A percentile compares a stretch with the other conserved stretches of the same genome.
Conservation (phyloP, 2,113 vertebrate genomes). For the Talpa occidentalis region DNA sequence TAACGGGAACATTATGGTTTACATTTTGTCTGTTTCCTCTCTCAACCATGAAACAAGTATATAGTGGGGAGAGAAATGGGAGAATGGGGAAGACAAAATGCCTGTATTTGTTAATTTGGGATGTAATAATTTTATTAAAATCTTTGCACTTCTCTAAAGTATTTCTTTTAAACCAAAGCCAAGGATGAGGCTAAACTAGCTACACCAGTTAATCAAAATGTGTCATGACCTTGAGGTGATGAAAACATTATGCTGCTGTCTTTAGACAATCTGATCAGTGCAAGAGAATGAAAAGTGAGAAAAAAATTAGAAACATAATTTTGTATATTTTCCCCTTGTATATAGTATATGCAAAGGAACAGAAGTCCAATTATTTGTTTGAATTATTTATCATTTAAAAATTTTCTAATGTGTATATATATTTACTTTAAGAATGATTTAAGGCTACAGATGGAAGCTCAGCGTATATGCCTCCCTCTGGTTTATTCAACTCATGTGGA, state of each 20-base stretch:
- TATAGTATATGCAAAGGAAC: background rate
- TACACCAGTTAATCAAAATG: slow-evolving; percentile 3
- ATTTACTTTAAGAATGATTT: slow-evolving; percentile 89
- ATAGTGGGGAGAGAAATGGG: background rate
- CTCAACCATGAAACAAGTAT: background rate
- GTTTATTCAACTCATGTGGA: slow-evolving; percentile 94
- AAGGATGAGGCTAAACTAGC: background rate
- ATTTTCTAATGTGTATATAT: background rate
- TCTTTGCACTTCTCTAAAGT: background rate
- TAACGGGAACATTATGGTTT: background rate
- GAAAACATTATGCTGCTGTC: background rate
- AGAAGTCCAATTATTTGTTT: too few relatives aligned
- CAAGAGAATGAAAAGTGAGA: background rate
- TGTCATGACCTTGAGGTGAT: background rate
- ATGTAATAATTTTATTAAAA: background rate
- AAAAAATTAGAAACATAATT: slow-evolving; percentile 9
- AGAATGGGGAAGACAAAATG: background rate
- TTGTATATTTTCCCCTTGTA: background rate
- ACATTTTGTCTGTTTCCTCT: slow-evolving; percentile 41
- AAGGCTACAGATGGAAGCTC: slow-evolving; percentile 94
- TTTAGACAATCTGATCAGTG: background rate
- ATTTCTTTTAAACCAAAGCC: background rate
- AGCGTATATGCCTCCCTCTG: slow-evolving; percentile 94
- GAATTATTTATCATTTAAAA: slow-evolving; percentile 40
- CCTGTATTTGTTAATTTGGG: slow-evolving; percentile 34